phyloP scores from a whole-genome alignment of 2,888 invertebrate genomes.

The Hirtodrosophila duncani region DNA sequence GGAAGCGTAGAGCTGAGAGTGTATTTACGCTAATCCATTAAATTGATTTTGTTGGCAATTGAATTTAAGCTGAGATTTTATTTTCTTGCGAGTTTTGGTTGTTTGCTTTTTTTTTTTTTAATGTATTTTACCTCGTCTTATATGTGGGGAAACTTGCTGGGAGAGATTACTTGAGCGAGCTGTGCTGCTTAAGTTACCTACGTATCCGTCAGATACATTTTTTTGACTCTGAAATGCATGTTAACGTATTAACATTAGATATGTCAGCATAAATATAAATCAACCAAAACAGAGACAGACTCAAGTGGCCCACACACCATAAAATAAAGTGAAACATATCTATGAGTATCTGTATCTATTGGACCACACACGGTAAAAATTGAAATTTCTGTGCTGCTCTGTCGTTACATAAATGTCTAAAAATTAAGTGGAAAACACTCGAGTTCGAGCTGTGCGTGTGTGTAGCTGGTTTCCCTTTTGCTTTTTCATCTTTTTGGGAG shows the following conservation, averaged over 20 bases:
- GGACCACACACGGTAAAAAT: slow-evolving; percentile 58
- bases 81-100: slow-evolving; percentile 38
- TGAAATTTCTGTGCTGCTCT: slow-evolving; percentile 17
- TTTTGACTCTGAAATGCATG: slow-evolving; percentile 51
- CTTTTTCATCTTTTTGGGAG: slow-evolving; percentile 7
- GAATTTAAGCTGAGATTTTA: slow-evolving; percentile 64
- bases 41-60: slow-evolving; percentile 71
- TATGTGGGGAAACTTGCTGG: background rate
- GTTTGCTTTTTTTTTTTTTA: slow-evolving; percentile 1
- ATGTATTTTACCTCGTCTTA: background rate
- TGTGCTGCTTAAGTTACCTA: too few relatives aligned
- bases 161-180: slow-evolving; percentile 2
- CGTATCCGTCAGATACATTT: slow-evolving; percentile 29
- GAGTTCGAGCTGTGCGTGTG: slow-evolving; percentile 18
- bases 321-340: background rate
- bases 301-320: slow-evolving; percentile 58
- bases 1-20: too few relatives aligned
- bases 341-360: slow-evolving; percentile 31
- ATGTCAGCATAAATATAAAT: slow-evolving; percentile 66
- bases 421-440: slow-evolving; percentile 68
- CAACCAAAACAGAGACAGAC: slow-evolving; percentile 28
- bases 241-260: slow-evolving; percentile 49
- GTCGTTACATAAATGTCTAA: slow-evolving; percentile 54
- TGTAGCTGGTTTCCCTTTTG: background rate
- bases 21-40: slow-evolving; percentile 64